Conservation (phyloP, 2,888 invertebrate genomes). For the Alentia gelatinosa region DNA sequence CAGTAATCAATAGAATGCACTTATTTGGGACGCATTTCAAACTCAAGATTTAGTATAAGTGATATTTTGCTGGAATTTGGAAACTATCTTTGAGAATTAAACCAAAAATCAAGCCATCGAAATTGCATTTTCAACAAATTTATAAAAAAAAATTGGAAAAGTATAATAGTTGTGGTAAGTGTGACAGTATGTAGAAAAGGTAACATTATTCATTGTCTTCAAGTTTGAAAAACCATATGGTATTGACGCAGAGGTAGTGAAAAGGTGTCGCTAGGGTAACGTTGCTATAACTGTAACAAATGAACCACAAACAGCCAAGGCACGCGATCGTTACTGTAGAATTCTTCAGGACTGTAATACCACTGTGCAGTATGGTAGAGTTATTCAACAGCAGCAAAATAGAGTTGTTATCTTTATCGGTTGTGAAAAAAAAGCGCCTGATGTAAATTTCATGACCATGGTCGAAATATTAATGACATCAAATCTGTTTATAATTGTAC, state of each 20-base stretch:
- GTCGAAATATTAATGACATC: not conserved
- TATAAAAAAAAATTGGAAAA: not conserved
- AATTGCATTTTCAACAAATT: not conserved
- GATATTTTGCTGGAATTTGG: too few species aligned
- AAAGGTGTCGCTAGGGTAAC: not conserved
- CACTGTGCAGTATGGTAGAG: not conserved
- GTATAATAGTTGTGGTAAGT: not conserved
- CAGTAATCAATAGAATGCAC: too few species aligned
- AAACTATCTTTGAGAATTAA: not conserved
- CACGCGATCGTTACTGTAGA: not conserved
- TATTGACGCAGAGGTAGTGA: not conserved
- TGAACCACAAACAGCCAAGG: not conserved
- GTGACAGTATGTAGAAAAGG: not conserved
- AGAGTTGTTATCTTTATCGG: not conserved
- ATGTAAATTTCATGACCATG: constrained; percentile 7
- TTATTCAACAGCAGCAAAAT: not conserved
- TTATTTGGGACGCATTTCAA: not conserved
- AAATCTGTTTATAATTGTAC: not conserved
- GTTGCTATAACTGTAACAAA: not conserved
- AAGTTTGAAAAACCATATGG: not conserved
- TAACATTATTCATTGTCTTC: not conserved
- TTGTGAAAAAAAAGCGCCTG: not conserved
- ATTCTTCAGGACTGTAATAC: not conserved
- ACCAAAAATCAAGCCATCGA: not conserved
- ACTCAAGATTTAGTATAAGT: not conserved